Base-by-base conservation (phyloP, 92 coral and sea anemone species). In the Porites evermanni region DNA sequence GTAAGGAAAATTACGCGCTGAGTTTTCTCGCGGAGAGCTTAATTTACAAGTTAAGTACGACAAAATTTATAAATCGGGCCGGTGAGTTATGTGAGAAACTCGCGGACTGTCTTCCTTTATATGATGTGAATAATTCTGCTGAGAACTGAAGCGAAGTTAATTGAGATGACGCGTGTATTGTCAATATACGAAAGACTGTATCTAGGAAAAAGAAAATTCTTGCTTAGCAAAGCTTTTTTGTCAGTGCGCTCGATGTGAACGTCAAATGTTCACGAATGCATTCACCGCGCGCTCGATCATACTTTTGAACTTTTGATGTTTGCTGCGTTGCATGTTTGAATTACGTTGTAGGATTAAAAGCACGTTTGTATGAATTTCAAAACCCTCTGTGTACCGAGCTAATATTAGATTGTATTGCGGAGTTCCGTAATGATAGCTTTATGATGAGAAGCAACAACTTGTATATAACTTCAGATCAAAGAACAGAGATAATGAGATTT, bases 331-430 rank as follows among this genome's bases (percentile, higher is more conserved):
- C 77, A 80, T 91, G 82, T 91, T 90, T 91, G 88, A 87, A 82
- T 91, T 91, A 73, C 93, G 84, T 85, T 91, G 93, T 91, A 91
- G 80, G 84, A 91, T 86, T 90, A 91, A 38, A 74, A 82, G 91
- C 93, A 91, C 93, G 88, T 87, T 87, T 91, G 93, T 91, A 91
- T 91, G 93, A 87, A 82, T 91, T 87, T 91, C 93, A 80, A 86
- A 81, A 77, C 83, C 81, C 68, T 81, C 87, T 87, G 91, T 91
- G 93, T 87, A 87, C 93, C 93, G 72, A 53, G 81, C 86, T 88
- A 87, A 91, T 91, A 91, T 91, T 86, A 86, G 81, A 80, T 72
- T 81, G 91, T 85, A 66, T 87, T 91, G 93, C 86, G 51, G 69
- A 86, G 86, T 91, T 91, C 83, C 71, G 88, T 83, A 90, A 92